Base-by-base conservation (phyloP, 2,888 invertebrate genomes). In the Apocheima hispidaria region DNA sequence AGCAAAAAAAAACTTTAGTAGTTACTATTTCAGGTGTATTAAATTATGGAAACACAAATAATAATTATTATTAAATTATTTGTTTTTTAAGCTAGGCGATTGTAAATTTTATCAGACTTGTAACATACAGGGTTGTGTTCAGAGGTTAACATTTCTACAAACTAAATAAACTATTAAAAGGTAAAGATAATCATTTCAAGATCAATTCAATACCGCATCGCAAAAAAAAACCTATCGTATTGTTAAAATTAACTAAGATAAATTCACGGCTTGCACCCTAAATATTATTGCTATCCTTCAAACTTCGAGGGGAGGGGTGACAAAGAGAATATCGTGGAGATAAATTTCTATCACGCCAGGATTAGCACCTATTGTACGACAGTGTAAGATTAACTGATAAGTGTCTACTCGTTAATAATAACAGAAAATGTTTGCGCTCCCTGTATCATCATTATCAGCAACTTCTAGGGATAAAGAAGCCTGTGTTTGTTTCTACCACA, bases 341-440 rank as follows among this genome's bases (percentile, higher is more conserved):
- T 90, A 90, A 90, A 90, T 90, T 89, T 84, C 86, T 90, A 82
- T 90, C 90, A 86, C 90, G 88, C 86, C 83, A 81, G 87, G 92
- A 92, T 92, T 92, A 92, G 88, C 86, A 66, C 66, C 80, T 74
- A 89, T 92, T 92, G 92, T 91, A 76, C 71, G 73, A 76, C 83
- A 75, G 89, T 87, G 89, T 87, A 89, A 92, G 92, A 92, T 92
- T 91, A 91, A 90, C 87, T 88, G 92, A 92, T 92, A 92, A 91
- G 91, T 91, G 88, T 86, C 84, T 85, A 72, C 84, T 87, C 79
- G 86, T 86, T 89, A 91, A 90, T 91, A 91, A 91, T 91, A 92
- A 86, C 72, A 83, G 75, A 74, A 52, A 77, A 87, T 90, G 88
- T 90, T 88, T 88, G 75, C 82, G 81, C 82, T 77, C 54, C 50